These are phyloP conservation scores for Machimus rusticus DNA, from an alignment of 2,888 invertebrate species.

Conservation along the genomic window DNA sequence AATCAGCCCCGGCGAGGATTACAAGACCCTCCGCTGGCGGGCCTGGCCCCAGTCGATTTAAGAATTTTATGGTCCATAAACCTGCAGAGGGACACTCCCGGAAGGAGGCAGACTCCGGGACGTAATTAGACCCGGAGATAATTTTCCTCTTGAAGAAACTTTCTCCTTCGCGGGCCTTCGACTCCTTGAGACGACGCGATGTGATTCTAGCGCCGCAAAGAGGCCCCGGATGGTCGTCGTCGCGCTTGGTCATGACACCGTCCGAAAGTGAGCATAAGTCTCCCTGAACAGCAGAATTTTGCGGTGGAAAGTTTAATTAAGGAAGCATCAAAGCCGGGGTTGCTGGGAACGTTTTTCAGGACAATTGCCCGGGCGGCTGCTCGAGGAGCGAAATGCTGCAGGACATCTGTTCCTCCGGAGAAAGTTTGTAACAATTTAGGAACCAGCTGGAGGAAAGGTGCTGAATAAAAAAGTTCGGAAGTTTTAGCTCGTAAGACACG, in stretches of 20 bases:
- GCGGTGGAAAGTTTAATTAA: slow-evolving; percentile 7
- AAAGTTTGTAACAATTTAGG: neutral
- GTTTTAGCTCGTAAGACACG: neutral
- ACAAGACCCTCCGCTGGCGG: neutral
- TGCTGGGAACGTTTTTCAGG: neutral
- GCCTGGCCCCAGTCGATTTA: neutral
- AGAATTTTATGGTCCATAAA: slow-evolving; percentile 1
- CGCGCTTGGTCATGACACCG: neutral
- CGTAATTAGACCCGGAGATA: neutral
- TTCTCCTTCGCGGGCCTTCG: neutral
- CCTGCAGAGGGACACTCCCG: neutral
- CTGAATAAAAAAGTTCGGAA: neutral
- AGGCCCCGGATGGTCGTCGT: neutral
- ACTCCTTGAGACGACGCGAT: neutral
- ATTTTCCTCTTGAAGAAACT: neutral
- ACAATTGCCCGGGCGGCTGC: neutral
- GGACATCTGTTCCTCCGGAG: neutral
- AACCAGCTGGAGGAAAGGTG: neutral
- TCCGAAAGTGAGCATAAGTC: neutral
- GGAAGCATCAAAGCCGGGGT: neutral
- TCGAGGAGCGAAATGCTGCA: neutral
- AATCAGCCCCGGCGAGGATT: neutral
- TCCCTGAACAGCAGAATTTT: neutral
- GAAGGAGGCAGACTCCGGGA: neutral
- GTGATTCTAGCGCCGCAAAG: neutral